phyloP scores from a whole-genome alignment of 2,888 invertebrate species.

The Tetragonisca angustula region DNA sequence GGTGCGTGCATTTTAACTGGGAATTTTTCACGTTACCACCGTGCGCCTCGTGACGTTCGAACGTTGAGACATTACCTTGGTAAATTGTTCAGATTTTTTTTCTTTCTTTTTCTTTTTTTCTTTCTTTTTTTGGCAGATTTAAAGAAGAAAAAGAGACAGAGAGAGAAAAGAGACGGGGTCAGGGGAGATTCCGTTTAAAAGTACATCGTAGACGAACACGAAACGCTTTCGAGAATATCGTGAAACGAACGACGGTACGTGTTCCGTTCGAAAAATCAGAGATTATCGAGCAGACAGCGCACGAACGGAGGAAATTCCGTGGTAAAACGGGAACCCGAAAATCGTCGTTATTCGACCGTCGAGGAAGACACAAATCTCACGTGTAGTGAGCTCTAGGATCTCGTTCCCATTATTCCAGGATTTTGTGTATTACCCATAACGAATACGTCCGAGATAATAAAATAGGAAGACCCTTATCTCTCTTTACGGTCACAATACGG shows the following conservation, averaged over 20 bases:
- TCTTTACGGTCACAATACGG: conserved; percentile 41
- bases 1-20: neutral
- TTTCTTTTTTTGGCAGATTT: too few species aligned
- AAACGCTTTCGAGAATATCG: neutral
- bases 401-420: conserved; percentile 67
- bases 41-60: neutral
- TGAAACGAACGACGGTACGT: conserved; percentile 40
- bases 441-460: conserved; percentile 64
- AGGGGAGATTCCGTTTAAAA: neutral
- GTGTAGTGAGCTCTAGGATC: conserved; percentile 60
- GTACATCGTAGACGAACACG: neutral
- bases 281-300: conserved; percentile 42
- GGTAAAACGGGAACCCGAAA: conserved; percentile 43
- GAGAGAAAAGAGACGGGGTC: too few species aligned
- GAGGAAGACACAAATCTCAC: conserved; percentile 65
- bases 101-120: too few species aligned
- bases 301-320: conserved; percentile 15
- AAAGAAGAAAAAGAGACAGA: too few species aligned
- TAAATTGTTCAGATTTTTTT: conserved; percentile 5
- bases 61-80: neutral
- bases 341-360: conserved; percentile 61
- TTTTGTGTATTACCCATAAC: conserved; percentile 67
- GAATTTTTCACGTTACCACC: neutral
- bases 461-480: conserved; percentile 46
- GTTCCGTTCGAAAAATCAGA: conserved; percentile 47